Evolutionary conservation across 2,797 vertebrate genomes (phyloP).

Genomic region (Sebastes ruberrimus): DNA sequence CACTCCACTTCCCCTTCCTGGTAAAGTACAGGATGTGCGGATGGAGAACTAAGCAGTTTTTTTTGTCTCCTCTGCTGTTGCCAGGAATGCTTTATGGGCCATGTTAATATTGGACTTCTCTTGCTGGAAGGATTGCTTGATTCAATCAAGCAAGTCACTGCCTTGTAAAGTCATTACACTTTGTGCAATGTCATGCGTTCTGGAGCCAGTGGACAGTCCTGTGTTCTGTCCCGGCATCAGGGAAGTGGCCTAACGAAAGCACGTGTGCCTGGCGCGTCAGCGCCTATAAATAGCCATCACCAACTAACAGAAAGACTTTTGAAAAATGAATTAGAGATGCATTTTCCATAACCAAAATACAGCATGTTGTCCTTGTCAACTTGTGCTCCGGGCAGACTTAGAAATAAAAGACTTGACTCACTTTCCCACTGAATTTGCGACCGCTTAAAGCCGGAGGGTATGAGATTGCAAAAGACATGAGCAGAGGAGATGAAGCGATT

Average conservation of each 20-base stretch:
- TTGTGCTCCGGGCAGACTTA: constrained; percentile 14
- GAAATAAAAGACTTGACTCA: constrained; percentile 44
- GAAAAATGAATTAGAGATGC: constrained; percentile 65
- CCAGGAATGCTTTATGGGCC: constrained; percentile 79
- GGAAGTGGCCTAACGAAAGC: constrained; percentile 56
- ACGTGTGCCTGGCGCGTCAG: constrained; percentile 53
- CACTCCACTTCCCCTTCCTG: constrained; percentile 69
- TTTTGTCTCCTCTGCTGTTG: constrained; percentile 57
- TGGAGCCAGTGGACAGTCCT: constrained; percentile 53
- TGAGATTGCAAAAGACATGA: constrained; percentile 47
- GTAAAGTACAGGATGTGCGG: constrained; percentile 75
- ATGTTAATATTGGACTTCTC: constrained; percentile 74
- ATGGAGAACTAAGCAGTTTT: constrained; percentile 76
- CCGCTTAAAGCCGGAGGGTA: constrained; percentile 41
- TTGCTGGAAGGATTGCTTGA: constrained; percentile 67
- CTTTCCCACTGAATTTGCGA: constrained; percentile 45
- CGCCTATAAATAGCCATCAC: constrained; percentile 71
- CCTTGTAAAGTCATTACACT: constrained; percentile 79
- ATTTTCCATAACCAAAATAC: constrained; percentile 29
- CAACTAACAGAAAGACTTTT: constrained; percentile 62
- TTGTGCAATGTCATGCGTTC: constrained; percentile 80
- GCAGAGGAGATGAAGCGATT: constrained; percentile 51
- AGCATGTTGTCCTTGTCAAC: constrained; percentile 27
- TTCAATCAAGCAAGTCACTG: constrained; percentile 74
- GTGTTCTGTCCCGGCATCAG: constrained; percentile 36